A percentile compares a stretch with the other conserved stretches of the same genome.
These are phyloP conservation scores for Percina caprodes DNA, from an alignment of 2,113 vertebrate genomes.

Conservation along the genomic window DNA sequence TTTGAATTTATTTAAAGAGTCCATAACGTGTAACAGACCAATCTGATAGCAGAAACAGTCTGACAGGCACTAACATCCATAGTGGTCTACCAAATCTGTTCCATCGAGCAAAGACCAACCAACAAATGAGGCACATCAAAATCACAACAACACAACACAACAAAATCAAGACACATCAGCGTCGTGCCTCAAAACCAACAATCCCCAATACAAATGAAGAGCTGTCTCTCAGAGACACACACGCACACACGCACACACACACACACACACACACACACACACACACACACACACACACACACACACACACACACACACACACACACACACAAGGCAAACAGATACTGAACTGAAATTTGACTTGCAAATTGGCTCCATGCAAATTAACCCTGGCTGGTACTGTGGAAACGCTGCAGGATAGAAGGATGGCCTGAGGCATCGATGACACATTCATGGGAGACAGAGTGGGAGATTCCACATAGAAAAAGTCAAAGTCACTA, in stretches of 20 bases:
- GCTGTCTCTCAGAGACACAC: conserved; percentile 7
- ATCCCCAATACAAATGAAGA: background rate
- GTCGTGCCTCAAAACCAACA: conserved; percentile 11
- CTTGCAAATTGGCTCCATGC: conserved; percentile 90
- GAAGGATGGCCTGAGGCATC: conserved; percentile 45
- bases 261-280: conserved; percentile 7
- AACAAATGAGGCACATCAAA: background rate
- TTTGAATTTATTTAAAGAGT: background rate
- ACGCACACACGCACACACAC: conserved; percentile 9
- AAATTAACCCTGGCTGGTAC: conserved; percentile 78
- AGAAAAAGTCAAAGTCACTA: conserved; percentile 12
- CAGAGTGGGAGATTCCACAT: conserved; percentile 17
- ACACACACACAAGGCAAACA: conserved; percentile 27
- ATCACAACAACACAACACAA: too few species aligned
- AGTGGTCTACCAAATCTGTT: conserved; percentile 10
- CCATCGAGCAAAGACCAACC: conserved; percentile 5
- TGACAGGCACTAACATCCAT: background rate
- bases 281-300: background rate
- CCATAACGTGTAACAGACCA: background rate
- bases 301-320: conserved; percentile 8
- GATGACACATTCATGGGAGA: conserved; percentile 26
- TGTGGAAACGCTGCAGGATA: conserved; percentile 45
- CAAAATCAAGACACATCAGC: conserved; percentile 40
- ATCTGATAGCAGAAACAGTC: background rate
- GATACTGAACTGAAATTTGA: conserved; percentile 82